Evolutionary conservation across 2,113 vertebrate genomes (phyloP), one percentile per base, ranked within the genome.

Genomic region (Marmota flaviventris): DNA sequence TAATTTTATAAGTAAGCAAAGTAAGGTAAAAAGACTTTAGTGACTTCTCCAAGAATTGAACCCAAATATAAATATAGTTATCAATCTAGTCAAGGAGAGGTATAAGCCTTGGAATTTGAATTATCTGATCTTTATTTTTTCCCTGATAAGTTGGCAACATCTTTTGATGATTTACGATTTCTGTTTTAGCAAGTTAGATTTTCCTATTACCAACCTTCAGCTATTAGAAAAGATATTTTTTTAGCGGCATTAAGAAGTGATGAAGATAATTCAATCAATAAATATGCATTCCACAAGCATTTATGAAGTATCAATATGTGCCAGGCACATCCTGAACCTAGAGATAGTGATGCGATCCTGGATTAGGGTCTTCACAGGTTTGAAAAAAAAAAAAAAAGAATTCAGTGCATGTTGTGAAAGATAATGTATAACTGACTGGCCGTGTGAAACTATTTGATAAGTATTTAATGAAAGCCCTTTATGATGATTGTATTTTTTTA

Each of bases 381-480:
- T 27, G 67, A 87, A 88, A 93, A 32, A 92, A 93, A 32, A 32
- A 84, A 75, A 13, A 29, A 84, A 56, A 34, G 37, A 67, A 65
- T 87, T 78, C 25, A 73, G 6, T 67, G 53, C 3, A 20, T 93
- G 25, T 20, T 72, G 13, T 87, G 37, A 78, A 86, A 10, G 51
- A 65, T 94, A 94, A 61, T 69, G 58, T 4, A 32, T 78, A 42
- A 89, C 37, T 75, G 37, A 82, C 11, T 63, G n/a, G 11, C 25
- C 69, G 8, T 16, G 53, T 73, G 76, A 90, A 91, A 91, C 48
- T 45, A 91, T 75, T 56, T 45, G 86, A 63, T 22, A 81, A 69
- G 61, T 87, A 96, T 83, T 85, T 56, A 78, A 89, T 69, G 58
- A 89, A 85, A 37, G 48, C 34, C 29, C 88, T 37, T 18, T 73